phyloP scores from a whole-genome alignment of 1,140 invertebrate species.

The Anoplophora glabripennis region DNA sequence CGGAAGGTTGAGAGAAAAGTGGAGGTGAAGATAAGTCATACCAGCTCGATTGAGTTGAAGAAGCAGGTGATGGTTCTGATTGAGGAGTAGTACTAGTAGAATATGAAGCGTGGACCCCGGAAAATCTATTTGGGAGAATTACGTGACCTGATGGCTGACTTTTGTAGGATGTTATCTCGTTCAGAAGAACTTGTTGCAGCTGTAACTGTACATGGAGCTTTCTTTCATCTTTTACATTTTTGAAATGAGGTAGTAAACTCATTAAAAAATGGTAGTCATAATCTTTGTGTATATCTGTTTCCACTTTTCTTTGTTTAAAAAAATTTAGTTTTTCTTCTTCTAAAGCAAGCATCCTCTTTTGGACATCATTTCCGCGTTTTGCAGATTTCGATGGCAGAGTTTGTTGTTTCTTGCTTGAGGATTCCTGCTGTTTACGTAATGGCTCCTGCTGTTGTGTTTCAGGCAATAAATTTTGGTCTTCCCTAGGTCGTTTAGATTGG shows the following conservation, averaged over 20 bases:
- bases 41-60: background rate
- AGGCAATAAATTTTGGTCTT: constrained; percentile 2
- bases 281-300: constrained; percentile 1
- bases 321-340: constrained; percentile 6
- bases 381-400: background rate
- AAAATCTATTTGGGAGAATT: background rate
- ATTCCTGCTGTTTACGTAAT: constrained; percentile 4
- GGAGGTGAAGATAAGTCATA: background rate
- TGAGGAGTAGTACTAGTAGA: constrained; percentile 7
- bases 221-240: constrained; percentile 9
- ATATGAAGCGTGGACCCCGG: constrained; percentile 2
- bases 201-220: constrained; percentile 8
- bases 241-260: constrained; percentile 10
- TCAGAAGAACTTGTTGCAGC: constrained; percentile 3
- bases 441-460: constrained; percentile 3
- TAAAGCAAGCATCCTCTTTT: constrained; percentile 5
- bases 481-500: constrained; percentile 5
- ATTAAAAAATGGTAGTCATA: constrained; percentile 10
- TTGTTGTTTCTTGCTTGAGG: constrained; percentile 3
- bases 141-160: constrained; percentile 1
- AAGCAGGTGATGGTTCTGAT: background rate
- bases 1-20: constrained; percentile 3
- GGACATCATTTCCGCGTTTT: too few relatives aligned
- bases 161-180: constrained; percentile 8
- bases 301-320: background rate